Conservation (phyloP, 1,140 invertebrate species). For the Thrips palmi region DNA sequence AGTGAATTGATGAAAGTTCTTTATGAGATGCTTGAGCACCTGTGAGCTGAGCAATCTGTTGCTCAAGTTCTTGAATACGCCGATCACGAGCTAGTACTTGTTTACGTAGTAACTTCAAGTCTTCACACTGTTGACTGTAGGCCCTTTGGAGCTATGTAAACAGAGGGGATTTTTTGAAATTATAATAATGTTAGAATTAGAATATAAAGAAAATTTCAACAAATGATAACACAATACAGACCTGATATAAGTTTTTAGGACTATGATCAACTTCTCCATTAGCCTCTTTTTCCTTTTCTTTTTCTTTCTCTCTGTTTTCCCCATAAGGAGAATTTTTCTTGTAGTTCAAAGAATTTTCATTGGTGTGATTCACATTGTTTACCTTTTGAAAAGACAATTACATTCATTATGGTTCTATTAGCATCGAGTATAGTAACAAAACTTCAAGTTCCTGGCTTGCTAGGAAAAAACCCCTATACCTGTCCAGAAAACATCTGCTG, state of each 20-base stretch:
- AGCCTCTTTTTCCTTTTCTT: slow-evolving; percentile 19
- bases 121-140: slow-evolving; percentile 57
- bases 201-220: background rate
- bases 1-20: no score
- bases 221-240: background rate
- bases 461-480: no score
- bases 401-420: slow-evolving; percentile 10
- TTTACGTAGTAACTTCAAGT: slow-evolving; percentile 49
- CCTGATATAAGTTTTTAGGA: background rate
- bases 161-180: slow-evolving; percentile 8
- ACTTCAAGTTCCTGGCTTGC: no score
- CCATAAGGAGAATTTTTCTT: slow-evolving; percentile 12
- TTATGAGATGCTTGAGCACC: no score
- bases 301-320: slow-evolving; percentile 14
- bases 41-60: no score
- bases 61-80: slow-evolving; percentile 56
- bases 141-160: slow-evolving; percentile 42
- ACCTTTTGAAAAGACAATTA: background rate
- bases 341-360: slow-evolving; percentile 13
- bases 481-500: slow-evolving; percentile 43
- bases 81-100: slow-evolving; percentile 56
- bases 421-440: slow-evolving; percentile 8
- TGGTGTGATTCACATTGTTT: background rate
- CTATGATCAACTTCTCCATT: background rate
- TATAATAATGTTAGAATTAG: background rate